These are phyloP conservation scores for Hirundo rustica DNA, from an alignment of 2,797 vertebrate genomes.

Conservation along the genomic window DNA sequence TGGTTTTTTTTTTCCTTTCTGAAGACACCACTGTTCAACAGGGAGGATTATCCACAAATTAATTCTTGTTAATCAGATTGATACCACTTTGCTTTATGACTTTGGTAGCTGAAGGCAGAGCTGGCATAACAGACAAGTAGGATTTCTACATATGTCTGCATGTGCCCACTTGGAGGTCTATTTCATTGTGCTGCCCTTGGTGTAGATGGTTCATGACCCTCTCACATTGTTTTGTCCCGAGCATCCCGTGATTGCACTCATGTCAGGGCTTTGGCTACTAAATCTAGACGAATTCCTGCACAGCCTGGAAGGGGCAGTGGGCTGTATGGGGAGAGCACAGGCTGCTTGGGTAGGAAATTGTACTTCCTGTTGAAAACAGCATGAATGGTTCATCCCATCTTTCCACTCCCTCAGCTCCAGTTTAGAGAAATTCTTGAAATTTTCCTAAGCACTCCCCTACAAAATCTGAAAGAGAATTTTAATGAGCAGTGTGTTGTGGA, in stretches of 20 bases:
- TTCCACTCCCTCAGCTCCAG: not conserved
- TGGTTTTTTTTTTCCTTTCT: not conserved
- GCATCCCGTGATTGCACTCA: not conserved
- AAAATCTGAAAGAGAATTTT: not conserved
- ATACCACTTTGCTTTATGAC: not conserved
- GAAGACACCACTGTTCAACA: not conserved
- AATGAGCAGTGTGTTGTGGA: not conserved
- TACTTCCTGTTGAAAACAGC: not conserved
- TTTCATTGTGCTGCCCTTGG: not conserved
- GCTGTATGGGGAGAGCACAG: not conserved
- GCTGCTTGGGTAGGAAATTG: not conserved
- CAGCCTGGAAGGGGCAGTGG: not conserved
- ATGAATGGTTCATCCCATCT: not conserved
- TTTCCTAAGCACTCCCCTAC: not conserved
- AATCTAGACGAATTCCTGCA: not conserved
- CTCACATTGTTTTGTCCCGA: not conserved
- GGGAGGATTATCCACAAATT: not conserved
- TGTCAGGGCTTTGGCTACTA: slow-evolving; percentile 4
- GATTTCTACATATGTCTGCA: not conserved
- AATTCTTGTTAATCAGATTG: not conserved
- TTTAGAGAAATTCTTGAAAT: not conserved
- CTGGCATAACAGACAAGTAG: not conserved
- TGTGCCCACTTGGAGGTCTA: not conserved
- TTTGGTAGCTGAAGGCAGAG: not conserved
- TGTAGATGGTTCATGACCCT: not conserved